Evolutionary conservation across 2,113 vertebrate genomes (phyloP), one percentile per base, ranked within the genome.

Genomic region (Chionomys nivalis): DNA sequence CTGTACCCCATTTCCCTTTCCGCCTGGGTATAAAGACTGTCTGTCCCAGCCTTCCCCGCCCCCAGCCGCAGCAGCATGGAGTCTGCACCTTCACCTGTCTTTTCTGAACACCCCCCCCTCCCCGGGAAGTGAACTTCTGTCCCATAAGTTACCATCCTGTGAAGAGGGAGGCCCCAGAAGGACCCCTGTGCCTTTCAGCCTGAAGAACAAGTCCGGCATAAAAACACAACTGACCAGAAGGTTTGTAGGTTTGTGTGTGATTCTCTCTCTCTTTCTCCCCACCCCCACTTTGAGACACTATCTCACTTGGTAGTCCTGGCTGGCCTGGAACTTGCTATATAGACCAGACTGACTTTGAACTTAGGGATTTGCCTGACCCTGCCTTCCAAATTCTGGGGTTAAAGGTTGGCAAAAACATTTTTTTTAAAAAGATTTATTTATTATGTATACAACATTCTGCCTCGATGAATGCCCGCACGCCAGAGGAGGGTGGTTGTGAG

Each of bases 101-200:
- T 82, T 73, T 44, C 94, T 86, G 81, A 89, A 90, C 91, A n/a
- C n/a, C n/a, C n/a, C n/a, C n/a, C n/a, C n/a, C n/a, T 44, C 24
- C 85, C 63, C 52, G 72, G 58, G 70, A 11, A 49, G 24, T 49
- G 33, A 55, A 8, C 39, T 12, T 73, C 31, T 72, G 16, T 7
- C 86, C 72, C 24, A 9, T 3, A 3, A n/a, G 6, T 24, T n/a
- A 33, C 42, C 6, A n/a, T 17, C 1, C 31, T 2, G 4, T 0
- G 36, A 76, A 39, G 55, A 77, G 42, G 42, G 55, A 5, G 58
- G 23, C 17, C 4, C 78, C 19, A 76, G 85, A 89, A 73, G 17
- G 68, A 47, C 61, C 58, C 88, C 36, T 75, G 5, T 33, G 31
- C 55, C 72, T 1, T 21, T 36, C 55, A 1, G 82, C 36, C 31